Conservation (phyloP, 2,113 vertebrate genomes). For the Clupea harengus region DNA sequence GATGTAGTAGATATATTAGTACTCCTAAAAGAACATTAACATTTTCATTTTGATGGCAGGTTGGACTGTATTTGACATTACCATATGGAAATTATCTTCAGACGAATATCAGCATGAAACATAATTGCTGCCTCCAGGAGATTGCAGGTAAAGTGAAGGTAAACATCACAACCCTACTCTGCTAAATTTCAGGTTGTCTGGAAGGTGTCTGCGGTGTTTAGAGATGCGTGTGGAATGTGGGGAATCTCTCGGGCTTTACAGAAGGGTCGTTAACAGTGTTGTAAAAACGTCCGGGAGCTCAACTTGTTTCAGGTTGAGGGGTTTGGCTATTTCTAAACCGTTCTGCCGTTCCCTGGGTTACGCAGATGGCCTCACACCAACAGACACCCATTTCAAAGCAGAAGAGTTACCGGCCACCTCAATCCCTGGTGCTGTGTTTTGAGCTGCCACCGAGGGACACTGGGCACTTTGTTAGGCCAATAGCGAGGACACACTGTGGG, state of each 20-base stretch:
- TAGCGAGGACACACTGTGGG: constrained; percentile 51
- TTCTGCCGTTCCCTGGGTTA: constrained; percentile 36
- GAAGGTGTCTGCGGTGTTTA: neutral
- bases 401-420: constrained; percentile 57
- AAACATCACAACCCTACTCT: neutral
- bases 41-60: neutral
- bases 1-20: neutral
- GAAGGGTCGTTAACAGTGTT: neutral
- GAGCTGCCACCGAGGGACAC: constrained; percentile 44
- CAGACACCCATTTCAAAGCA: constrained; percentile 50
- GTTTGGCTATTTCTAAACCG: constrained; percentile 24
- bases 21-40: neutral
- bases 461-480: constrained; percentile 51
- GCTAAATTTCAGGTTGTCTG: neutral
- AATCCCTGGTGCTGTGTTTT: constrained; percentile 47
- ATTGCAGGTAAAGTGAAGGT: neutral
- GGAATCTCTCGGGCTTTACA: neutral
- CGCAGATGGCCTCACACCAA: constrained; percentile 31
- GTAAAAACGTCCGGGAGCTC: neutral
- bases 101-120: neutral
- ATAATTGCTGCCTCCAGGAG: neutral
- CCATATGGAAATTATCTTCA: neutral
- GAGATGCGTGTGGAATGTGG: neutral
- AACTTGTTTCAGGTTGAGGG: constrained; percentile 17
- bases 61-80: neutral